Conservation (phyloP, 2,888 invertebrate species). For the Crepidodera aurea region DNA sequence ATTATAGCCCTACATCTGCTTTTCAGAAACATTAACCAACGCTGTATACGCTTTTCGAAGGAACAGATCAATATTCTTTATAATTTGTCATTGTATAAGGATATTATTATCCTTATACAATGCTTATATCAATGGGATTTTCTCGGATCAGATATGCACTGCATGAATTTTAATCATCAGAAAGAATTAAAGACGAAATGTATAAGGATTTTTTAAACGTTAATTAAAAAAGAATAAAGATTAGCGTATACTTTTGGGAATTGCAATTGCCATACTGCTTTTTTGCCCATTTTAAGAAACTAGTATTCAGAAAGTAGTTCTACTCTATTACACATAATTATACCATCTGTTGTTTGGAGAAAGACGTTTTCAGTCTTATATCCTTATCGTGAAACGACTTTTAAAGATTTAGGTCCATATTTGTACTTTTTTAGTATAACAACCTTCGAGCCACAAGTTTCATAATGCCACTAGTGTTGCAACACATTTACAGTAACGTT, state of each 20-base stretch:
- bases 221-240: no score
- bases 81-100: no score
- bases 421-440: background rate
- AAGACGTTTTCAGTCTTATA: background rate
- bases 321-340: background rate
- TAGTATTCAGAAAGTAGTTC: background rate
- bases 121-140: no score
- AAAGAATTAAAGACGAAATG: no score
- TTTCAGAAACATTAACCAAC: conserved; percentile 14
- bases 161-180: no score
- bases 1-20: conserved; percentile 26
- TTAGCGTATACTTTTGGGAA: no score
- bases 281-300: conserved; percentile 10
- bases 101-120: no score
- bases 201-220: no score
- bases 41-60: background rate
- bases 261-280: no score
- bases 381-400: no score
- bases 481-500: background rate
- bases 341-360: conserved; percentile 1
- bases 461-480: background rate
- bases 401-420: background rate
- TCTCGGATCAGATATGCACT: no score
- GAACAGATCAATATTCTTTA: background rate
- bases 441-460: conserved; percentile 4